Conservation (phyloP, 2,113 vertebrate genomes). For the Regulus satrapa region DNA sequence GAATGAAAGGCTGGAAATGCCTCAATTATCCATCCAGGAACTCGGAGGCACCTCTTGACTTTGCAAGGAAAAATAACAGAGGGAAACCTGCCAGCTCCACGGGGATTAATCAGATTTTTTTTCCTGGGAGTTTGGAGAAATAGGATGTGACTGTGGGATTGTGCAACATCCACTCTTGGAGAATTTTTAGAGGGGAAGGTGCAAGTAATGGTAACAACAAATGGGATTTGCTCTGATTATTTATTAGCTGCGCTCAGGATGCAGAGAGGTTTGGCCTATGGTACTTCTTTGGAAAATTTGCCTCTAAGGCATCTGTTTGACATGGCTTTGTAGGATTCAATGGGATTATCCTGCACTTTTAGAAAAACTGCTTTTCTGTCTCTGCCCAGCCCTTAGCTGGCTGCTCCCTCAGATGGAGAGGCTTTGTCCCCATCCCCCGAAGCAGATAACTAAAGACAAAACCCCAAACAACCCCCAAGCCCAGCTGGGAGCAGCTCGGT, state of each 20-base stretch:
- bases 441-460: background rate
- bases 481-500: no score
- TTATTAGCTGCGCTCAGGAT: background rate
- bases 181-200: background rate
- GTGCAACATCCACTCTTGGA: background rate
- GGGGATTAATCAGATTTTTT: background rate
- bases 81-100: background rate
- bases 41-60: background rate
- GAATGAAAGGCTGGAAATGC: background rate
- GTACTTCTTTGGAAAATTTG: background rate
- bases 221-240: background rate
- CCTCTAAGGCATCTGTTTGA: fast-evolving
- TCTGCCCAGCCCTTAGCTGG: background rate
- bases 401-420: background rate
- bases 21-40: background rate
- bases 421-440: background rate
- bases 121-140: background rate
- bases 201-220: background rate
- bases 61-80: background rate
- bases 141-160: background rate
- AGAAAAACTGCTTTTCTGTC: background rate
- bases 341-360: background rate
- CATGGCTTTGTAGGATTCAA: background rate
- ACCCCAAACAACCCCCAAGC: fast-evolving
- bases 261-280: background rate